Evolutionary conservation across 1,140 invertebrate genomes (phyloP).

Genomic region (Melitaea cinxia): DNA sequence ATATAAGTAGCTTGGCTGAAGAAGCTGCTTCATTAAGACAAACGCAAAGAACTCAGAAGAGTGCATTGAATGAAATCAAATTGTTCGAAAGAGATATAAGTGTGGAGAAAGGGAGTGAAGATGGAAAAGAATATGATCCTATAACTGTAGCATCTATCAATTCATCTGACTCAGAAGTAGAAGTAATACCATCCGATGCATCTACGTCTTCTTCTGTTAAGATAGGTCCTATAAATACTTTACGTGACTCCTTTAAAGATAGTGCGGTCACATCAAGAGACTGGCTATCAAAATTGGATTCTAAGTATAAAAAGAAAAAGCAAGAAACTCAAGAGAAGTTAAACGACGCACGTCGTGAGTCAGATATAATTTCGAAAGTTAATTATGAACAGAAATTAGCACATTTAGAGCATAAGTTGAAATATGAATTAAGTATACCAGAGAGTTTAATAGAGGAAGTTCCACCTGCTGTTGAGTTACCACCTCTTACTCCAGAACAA

Average conservation of each 20-base stretch:
- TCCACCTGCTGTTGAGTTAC: slow-evolving; percentile 74
- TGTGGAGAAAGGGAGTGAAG: slow-evolving; percentile 52
- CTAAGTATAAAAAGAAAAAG: slow-evolving; percentile 71
- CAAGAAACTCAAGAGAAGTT: slow-evolving; percentile 64
- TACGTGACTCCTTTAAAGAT: slow-evolving; percentile 60
- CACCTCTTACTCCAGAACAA: slow-evolving; percentile 80
- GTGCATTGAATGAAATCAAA: slow-evolving; percentile 60
- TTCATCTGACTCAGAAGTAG: slow-evolving; percentile 76
- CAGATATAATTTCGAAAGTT: slow-evolving; percentile 73
- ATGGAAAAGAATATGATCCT: slow-evolving; percentile 67
- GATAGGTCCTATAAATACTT: slow-evolving; percentile 67
- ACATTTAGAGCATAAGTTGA: slow-evolving; percentile 69
- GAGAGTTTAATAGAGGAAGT: slow-evolving; percentile 71
- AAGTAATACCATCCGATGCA: slow-evolving; percentile 68
- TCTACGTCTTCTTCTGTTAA: slow-evolving; percentile 68
- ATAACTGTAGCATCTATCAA: slow-evolving; percentile 75
- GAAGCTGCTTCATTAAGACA: slow-evolving; percentile 61
- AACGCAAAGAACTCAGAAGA: slow-evolving; percentile 62
- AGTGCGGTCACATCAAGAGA: slow-evolving; percentile 54
- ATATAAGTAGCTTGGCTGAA: slow-evolving; percentile 61
- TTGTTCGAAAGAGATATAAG: slow-evolving; percentile 58
- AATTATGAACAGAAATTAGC: slow-evolving; percentile 71
- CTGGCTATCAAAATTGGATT: slow-evolving; percentile 68
- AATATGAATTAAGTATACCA: slow-evolving; percentile 74
- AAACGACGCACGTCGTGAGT: slow-evolving; percentile 63